These are phyloP conservation scores for Mugil cephalus DNA, from an alignment of 2,113 vertebrate genomes.

Conservation along the genomic window DNA sequence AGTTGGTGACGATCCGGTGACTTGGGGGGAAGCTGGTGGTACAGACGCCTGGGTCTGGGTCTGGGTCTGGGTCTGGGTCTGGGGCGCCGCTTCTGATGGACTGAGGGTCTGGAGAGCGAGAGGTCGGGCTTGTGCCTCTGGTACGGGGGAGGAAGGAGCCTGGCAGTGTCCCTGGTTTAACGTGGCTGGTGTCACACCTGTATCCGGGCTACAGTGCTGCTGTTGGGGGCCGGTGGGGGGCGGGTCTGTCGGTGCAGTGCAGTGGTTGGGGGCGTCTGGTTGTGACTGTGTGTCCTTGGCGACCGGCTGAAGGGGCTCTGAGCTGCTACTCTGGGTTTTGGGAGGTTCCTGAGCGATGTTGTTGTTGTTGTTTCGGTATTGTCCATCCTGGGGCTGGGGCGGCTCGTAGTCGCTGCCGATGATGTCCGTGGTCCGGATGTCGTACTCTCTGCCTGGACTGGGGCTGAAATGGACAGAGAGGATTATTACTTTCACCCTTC, in stretches of 20 bases:
- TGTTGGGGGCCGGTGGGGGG: slow-evolving; percentile 1
- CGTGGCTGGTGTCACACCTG: slow-evolving; percentile 14
- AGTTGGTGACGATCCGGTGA: slow-evolving; percentile 51
- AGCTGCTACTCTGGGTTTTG: slow-evolving; percentile 41
- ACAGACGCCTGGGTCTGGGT: slow-evolving; percentile 31
- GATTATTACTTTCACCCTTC: too few species aligned
- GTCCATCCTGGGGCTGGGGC: slow-evolving; percentile 53
- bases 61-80: slow-evolving; percentile 55
- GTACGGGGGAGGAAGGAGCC: slow-evolving; percentile 27
- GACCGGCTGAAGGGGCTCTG: slow-evolving; percentile 32
- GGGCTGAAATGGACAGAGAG: slow-evolving; percentile 64
- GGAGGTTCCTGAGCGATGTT: slow-evolving; percentile 24
- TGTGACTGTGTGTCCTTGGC: slow-evolving; percentile 49
- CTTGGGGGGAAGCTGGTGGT: slow-evolving; percentile 27
- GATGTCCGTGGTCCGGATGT: slow-evolving; percentile 78
- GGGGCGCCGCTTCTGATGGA: slow-evolving; percentile 43
- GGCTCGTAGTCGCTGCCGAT: slow-evolving; percentile 68
- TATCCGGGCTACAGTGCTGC: slow-evolving; percentile 47
- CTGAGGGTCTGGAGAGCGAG: slow-evolving; percentile 4
- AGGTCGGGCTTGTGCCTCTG: slow-evolving; percentile 22
- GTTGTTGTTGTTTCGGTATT: slow-evolving; percentile 13
- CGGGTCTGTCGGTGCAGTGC: slow-evolving; percentile 37
- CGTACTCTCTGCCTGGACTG: slow-evolving; percentile 73
- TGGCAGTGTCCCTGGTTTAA: slow-evolving; percentile 50
- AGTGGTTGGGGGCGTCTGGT: slow-evolving; percentile 44